Evolutionary conservation across 2,113 vertebrate species (phyloP).

Genomic region (Microtus oregoni): DNA sequence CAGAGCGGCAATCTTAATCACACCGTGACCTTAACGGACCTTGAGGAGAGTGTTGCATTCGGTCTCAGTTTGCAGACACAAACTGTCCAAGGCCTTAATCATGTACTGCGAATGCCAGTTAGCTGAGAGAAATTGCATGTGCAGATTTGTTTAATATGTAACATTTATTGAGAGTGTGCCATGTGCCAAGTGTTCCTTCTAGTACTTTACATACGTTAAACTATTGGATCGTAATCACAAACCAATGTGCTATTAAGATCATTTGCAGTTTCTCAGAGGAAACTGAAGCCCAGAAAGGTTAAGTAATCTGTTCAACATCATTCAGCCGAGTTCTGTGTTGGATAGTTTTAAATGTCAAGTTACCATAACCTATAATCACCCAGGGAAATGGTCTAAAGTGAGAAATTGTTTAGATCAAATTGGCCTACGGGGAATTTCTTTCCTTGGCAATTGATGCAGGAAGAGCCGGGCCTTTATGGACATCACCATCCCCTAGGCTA

Average conservation of each 20-base stretch:
- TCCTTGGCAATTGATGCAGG: neutral
- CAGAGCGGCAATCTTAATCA: neutral
- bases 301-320: neutral
- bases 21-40: neutral
- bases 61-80: neutral
- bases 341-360: neutral
- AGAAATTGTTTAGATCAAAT: no score
- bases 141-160: constrained; percentile 10
- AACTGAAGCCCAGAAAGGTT: neutral
- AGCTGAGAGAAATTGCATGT: neutral
- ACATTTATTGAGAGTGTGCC: neutral
- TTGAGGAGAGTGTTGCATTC: neutral
- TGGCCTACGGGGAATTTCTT: neutral
- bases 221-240: neutral
- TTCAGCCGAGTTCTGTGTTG: neutral
- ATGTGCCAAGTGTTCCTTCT: neutral
- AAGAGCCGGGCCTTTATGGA: neutral
- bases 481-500: neutral
- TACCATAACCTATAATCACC: neutral
- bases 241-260: neutral
- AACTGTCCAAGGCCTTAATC: neutral
- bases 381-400: no score
- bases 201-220: neutral
- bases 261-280: constrained; percentile 8
- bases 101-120: neutral